Percentiles rank a stretch among this genome's conserved stretches.
These are phyloP conservation scores for Serinus canaria DNA, from an alignment of 2,113 vertebrate genomes.

Conservation along the genomic window DNA sequence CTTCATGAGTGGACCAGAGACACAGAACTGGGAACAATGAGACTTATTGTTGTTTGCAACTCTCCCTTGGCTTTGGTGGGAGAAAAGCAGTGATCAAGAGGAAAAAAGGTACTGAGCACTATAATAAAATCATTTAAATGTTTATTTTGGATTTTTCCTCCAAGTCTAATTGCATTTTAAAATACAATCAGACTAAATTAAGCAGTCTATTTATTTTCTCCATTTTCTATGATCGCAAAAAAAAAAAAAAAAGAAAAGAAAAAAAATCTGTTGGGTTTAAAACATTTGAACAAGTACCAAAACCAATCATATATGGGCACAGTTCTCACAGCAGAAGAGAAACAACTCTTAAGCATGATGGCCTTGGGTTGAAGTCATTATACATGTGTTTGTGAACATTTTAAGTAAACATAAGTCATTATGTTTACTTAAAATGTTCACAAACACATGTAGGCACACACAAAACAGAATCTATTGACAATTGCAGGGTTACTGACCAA, in stretches of 20 bases:
- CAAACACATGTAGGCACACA: background rate
- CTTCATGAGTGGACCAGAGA: background rate
- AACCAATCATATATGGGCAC: background rate
- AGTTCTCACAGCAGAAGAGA: background rate
- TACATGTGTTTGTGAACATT: no score
- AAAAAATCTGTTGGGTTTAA: background rate
- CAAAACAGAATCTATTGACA: background rate
- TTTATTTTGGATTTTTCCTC: background rate
- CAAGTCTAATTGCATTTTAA: background rate
- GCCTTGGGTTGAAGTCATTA: background rate
- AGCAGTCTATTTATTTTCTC: background rate
- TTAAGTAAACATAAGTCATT: no score
- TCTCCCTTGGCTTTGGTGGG: background rate
- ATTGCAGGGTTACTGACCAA: background rate
- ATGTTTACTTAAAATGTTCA: background rate
- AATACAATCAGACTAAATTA: background rate
- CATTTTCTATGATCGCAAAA: background rate
- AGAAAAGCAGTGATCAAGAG: background rate
- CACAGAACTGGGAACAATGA: background rate
- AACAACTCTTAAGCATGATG: background rate
- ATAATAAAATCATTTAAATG: background rate
- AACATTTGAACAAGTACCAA: background rate
- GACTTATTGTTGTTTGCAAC: background rate
- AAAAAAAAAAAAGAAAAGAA: background rate
- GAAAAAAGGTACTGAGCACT: rapidly evolving